Evolutionary conservation across 2,113 vertebrate genomes (phyloP).

Genomic region (Austrofundulus limnaeus): DNA sequence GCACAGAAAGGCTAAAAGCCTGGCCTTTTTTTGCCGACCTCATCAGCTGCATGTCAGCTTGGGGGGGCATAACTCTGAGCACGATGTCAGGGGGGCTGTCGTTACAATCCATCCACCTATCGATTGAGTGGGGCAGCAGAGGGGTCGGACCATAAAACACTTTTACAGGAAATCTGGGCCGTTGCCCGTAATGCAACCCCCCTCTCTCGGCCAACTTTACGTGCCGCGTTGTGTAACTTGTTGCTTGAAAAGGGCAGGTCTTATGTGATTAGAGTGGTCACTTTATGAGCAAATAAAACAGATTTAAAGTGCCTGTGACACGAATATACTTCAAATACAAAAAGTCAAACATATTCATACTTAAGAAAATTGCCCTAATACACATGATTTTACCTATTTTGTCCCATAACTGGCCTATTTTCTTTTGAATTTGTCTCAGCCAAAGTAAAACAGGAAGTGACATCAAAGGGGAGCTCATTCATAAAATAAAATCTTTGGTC

Average conservation of each 20-base stretch:
- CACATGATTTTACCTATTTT: no score
- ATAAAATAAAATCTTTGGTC: no score
- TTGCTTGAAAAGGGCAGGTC: constrained; percentile 45
- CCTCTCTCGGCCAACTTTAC: constrained; percentile 34
- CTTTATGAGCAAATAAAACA: constrained; percentile 19
- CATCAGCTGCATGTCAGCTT: constrained; percentile 61
- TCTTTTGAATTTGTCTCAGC: no score
- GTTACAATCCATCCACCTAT: constrained; percentile 65
- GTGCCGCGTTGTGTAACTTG: constrained; percentile 41
- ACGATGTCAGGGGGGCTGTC: constrained; percentile 43
- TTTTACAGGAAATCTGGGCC: constrained; percentile 64
- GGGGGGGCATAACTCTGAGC: constrained; percentile 58
- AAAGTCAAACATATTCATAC: no score
- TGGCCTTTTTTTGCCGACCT: constrained; percentile 59
- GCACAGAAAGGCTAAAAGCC: constrained; percentile 45
- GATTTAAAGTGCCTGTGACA: no score
- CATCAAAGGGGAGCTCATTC: no score
- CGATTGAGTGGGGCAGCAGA: constrained; percentile 55
- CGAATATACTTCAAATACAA: no score
- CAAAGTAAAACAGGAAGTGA: no score
- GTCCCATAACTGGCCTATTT: no score
- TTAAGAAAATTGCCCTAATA: no score
- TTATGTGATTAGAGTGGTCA: constrained; percentile 27
- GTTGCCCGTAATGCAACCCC: constrained; percentile 27
- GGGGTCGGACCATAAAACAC: constrained; percentile 61